Evolutionary conservation across 2,888 invertebrate species (phyloP).

Genomic region (Vesta saturnalis): DNA sequence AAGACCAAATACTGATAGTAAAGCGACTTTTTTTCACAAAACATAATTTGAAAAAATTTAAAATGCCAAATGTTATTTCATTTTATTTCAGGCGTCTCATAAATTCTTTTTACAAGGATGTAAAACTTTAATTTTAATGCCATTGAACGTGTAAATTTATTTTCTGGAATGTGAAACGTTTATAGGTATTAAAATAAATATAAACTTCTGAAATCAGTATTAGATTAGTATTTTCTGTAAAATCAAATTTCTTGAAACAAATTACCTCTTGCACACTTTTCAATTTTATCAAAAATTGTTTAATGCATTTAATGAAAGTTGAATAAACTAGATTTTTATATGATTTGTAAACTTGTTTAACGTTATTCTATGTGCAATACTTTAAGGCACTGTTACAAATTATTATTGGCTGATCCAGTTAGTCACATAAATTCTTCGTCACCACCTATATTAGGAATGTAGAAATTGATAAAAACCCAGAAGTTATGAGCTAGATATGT

Average conservation of each 20-base stretch:
- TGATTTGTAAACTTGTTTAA: conserved; percentile 14
- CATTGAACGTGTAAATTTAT: conserved; percentile 1
- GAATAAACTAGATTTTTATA: conserved; percentile 31
- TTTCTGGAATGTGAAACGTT: not conserved
- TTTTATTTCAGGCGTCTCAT: not conserved
- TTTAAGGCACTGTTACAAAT: conserved; percentile 27
- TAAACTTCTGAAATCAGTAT: not conserved
- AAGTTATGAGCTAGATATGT: conserved; percentile 48
- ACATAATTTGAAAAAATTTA: not conserved
- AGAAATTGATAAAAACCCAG: conserved; percentile 35
- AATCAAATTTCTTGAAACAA: not conserved
- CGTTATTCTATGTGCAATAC: conserved; percentile 7
- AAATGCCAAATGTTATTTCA: not conserved
- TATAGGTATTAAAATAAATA: not conserved
- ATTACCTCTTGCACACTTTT: not conserved
- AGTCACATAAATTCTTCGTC: conserved; percentile 33
- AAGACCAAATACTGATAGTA: too few species aligned
- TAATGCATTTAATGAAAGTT: not conserved
- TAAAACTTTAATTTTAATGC: not conserved
- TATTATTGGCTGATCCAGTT: conserved; percentile 28
- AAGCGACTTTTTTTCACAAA: too few species aligned
- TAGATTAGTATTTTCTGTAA: not conserved
- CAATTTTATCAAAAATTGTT: not conserved
- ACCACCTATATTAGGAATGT: conserved; percentile 41
- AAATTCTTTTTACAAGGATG: not conserved